Conservation (phyloP, 2,797 vertebrate species). For the Rhabdophis nuchalis region DNA sequence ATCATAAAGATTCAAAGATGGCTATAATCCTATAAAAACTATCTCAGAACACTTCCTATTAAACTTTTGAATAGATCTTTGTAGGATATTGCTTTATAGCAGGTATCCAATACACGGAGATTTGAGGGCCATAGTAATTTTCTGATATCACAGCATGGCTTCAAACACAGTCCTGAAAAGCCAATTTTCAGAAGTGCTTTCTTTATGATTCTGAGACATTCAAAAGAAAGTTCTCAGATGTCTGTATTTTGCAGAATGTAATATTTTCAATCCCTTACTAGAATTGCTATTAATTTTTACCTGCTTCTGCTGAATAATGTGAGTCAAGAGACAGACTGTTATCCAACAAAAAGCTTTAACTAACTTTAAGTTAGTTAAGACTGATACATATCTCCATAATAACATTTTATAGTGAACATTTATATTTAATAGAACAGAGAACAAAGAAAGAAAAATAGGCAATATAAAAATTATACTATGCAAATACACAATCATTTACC, state of each 20-base stretch:
- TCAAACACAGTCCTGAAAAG: neutral
- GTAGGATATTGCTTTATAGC: neutral
- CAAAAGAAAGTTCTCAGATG: neutral
- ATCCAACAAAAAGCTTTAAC: neutral
- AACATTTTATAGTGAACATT: neutral
- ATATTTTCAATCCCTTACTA: neutral
- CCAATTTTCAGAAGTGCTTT: neutral
- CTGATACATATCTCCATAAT: neutral
- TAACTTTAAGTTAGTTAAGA: neutral
- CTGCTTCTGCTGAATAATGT: neutral
- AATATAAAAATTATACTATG: neutral
- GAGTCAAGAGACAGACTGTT: neutral
- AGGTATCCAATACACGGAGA: neutral
- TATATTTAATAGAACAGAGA: neutral
- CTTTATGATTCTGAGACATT: neutral
- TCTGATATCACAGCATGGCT: neutral
- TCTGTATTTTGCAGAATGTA: neutral
- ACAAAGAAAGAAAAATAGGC: neutral
- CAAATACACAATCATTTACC: slow-evolving; percentile 65
- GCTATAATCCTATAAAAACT: neutral
- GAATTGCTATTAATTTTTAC: neutral
- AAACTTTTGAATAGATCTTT: neutral
- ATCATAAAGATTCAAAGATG: neutral
- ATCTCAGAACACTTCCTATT: neutral
- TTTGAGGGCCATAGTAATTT: neutral